These are phyloP conservation scores for Rhinatrema bivittatum DNA, from an alignment of 2,797 vertebrate species.

Conservation along the genomic window DNA sequence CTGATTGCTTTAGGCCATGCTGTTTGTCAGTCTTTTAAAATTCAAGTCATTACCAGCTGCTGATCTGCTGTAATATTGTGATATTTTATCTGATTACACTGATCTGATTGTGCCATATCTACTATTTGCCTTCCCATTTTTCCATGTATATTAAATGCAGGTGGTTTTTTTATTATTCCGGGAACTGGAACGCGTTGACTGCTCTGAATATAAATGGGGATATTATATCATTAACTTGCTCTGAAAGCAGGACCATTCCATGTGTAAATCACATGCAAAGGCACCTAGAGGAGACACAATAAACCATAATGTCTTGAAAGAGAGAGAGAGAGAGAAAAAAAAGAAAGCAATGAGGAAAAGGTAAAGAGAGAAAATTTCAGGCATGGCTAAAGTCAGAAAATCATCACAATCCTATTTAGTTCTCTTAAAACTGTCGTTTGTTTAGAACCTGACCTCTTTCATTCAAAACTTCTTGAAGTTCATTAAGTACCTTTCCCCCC, in stretches of 20 bases:
- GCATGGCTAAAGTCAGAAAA: slow-evolving; percentile 57
- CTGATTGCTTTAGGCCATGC: slow-evolving; percentile 54
- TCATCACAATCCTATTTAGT: slow-evolving; percentile 56
- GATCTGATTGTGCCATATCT: slow-evolving; percentile 75
- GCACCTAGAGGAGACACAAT: slow-evolving; percentile 53
- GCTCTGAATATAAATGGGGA: slow-evolving; percentile 80
- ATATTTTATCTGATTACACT: slow-evolving; percentile 86
- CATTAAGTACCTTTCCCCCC: slow-evolving; percentile 37
- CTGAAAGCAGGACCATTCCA: slow-evolving; percentile 58
- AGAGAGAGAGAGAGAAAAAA: too few relatives aligned
- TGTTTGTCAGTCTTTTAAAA: slow-evolving; percentile 71
- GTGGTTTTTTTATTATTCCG: slow-evolving; percentile 80
- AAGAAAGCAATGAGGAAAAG: slow-evolving; percentile 56
- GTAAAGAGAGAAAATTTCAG: slow-evolving; percentile 59
- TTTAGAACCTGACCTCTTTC: slow-evolving; percentile 49
- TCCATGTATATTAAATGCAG: slow-evolving; percentile 81
- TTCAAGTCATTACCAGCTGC: slow-evolving; percentile 63
- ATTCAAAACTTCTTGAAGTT: slow-evolving; percentile 36
- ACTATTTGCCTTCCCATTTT: slow-evolving; percentile 76
- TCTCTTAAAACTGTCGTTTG: slow-evolving; percentile 43
- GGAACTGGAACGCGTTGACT: slow-evolving; percentile 57
- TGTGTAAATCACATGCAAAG: slow-evolving; percentile 65
- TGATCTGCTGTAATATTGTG: slow-evolving; percentile 78
- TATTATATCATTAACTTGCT: slow-evolving; percentile 81
- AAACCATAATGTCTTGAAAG: slow-evolving; percentile 64